Conservation (phyloP, 2,113 vertebrate genomes). For the Melanerpes formicivorus region DNA sequence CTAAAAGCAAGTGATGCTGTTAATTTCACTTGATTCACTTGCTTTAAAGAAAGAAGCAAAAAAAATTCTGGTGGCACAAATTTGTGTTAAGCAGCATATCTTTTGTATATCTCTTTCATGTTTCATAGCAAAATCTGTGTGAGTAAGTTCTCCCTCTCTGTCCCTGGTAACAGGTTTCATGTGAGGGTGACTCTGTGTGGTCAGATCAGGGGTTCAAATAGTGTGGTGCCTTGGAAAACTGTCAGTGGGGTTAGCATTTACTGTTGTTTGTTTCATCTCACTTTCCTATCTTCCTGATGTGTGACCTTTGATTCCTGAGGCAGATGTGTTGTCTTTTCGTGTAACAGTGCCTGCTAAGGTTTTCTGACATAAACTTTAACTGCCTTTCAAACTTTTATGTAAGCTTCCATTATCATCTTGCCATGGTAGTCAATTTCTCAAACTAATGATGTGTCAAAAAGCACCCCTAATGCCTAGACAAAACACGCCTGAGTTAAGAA, state of each 20-base stretch:
- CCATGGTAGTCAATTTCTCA: not conserved
- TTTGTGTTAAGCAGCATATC: not conserved
- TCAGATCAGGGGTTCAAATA: not conserved
- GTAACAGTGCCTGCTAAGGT: not conserved
- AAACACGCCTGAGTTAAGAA: not conserved
- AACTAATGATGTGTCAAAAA: not conserved
- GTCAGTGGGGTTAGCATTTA: not conserved
- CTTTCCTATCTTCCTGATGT: not conserved
- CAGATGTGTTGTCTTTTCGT: not conserved
- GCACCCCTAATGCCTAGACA: not conserved
- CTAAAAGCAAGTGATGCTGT: not conserved
- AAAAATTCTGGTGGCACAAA: not conserved
- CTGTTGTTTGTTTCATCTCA: not conserved
- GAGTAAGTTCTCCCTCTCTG: not conserved
- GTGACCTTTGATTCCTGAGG: not conserved
- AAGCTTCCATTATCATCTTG: not conserved
- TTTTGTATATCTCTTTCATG: not conserved
- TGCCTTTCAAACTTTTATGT: not conserved
- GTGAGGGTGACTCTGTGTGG: not conserved
- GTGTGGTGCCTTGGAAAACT: not conserved
- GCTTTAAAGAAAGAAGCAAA: not conserved
- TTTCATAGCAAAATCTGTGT: not conserved
- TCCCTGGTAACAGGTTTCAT: rapidly evolving
- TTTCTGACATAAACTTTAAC: not conserved
- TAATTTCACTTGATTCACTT: not conserved